Evolutionary conservation across 2,888 invertebrate genomes (phyloP), one percentile per base, ranked within the genome.

Genomic region (Chrysolina americana): DNA sequence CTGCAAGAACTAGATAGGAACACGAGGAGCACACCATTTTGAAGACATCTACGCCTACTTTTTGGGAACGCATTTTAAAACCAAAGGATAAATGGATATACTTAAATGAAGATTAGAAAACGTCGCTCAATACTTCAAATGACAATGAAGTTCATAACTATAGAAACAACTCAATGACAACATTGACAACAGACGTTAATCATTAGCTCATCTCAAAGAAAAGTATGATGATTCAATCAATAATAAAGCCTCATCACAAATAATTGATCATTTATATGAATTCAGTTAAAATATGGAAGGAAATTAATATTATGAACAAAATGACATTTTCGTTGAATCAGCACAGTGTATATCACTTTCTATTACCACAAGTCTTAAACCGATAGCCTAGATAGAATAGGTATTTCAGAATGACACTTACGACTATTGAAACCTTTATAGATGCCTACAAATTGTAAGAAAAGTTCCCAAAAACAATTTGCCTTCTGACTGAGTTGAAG

Each of bases 31-130:
- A 90, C 0, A 90, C 87, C 93, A 94, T 93, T 76, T 91, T 90
- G 90, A 92, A 91, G 77, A 91, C 90, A 85, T 94, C 92, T 44
- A 94, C 92, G 23, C 89, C 89, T 0, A 94, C 92, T 90, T 93
- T 91, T 86, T 94, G 93, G 77, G 90, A 87, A 84, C 91, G 91
- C 93, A 93, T 93, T 83, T 81, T 70, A 10, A 48, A 64, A 50
- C 19, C 11, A 21, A 48, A 56, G 41, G 19, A 5, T 15, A 56
- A 53, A 10, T 53, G 10, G 11, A 56, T 44, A 5, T 56, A n/a
- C n/a, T n/a, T n/a, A 5, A 17, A 10, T 53, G 21, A 15, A 71
- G n/a, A 44, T 56, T 70, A 71, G 50, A 23, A 44, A 9, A 21
- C 21, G 23, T 71, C 21, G 23, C 65, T 19, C n/a, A 17, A 65